Base-by-base conservation (phyloP, 1,140 invertebrate genomes). In the Chionoecetes opilio region DNA sequence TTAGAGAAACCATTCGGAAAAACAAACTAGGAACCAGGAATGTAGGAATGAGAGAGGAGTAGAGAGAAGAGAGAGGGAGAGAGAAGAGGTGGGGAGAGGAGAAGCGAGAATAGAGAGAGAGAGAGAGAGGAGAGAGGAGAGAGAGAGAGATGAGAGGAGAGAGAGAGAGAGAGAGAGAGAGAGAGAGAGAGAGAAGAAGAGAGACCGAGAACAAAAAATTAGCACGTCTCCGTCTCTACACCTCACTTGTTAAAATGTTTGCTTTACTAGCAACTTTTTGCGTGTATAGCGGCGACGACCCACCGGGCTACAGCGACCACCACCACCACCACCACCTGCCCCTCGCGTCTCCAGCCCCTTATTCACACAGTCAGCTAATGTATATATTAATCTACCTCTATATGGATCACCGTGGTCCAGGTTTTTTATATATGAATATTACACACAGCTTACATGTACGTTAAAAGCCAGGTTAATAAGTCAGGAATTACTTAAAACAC, bases 261-360 rank as follows among this genome's bases (percentile, higher is more conserved):
- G 90, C 29, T 91, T 75, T 34, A 75, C n/a, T n/a, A 63, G 8
- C 46, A 82, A 91, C 46, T 91, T 91, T 91, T 91, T 91, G 82
- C n/a, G n/a, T n/a, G 5, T 75, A 3, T 5, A 75, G 63, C 63
- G n/a, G 63, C 1, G 63, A 75, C 21, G 63, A 26, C 21, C 21
- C 53, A 3, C n/a, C 90, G 29, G 31, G 29, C 35, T 91, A 37
- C 34, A 91, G 90, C 32, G 90, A 82, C 90, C 90, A 34, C 53
- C 53, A 26, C 90, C 63, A 75, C 63, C 63, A 11, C 46, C 46
- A 11, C 38, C 46, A 53, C 46, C 46, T 3, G 53, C 6, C 26
- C 53, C 53, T 2, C 21, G 53, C 53, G 46, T 53, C 46, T 26
- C n/a, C 6, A n/a, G 21, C 63, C n/a, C 63, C 5, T 14, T 37